Evolutionary conservation across 2,113 vertebrate species (phyloP), one percentile per base, ranked within the genome.

Genomic region (Salvelinus sp.): DNA sequence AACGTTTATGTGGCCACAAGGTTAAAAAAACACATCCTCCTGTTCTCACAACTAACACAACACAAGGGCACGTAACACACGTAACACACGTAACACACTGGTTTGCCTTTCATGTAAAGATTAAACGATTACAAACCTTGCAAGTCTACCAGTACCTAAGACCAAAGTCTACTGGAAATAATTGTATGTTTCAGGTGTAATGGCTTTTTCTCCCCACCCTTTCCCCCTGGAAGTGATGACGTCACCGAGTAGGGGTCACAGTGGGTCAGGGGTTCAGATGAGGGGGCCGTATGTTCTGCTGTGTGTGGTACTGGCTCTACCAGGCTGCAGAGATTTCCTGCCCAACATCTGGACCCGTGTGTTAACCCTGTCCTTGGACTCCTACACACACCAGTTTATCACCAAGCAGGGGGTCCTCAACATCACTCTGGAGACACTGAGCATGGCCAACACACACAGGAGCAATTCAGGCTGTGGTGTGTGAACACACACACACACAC

Each of bases 341-440:
- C 95, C 96, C 28, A 93, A 95, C 84, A 91, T 95, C 83, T 96
- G 95, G 95, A 95, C 95, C 60, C 85, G 85, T 25, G 78, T 94
- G 23, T 84, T 96, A 54, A 89, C 94, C 9, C 82, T 95, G 23
- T 93, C 94, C 57, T 95, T 91, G 66, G 85, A 90, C 80, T 95
- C 95, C 0, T 16, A 92, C 85, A 96, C 95, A 27, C 95, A 96
- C 80, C 95, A 96, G 85, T 92, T 94, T 78, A 94, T 96, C 80
- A 96, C 95, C 0, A 94, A 96, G 82, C 90, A 92, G 71, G 93
- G 94, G 0, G 87, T 93, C 0, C 88, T 95, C 65, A 95, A 93
- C 0, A 69, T 94, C 79, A 96, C 95, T 44, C 73, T 90, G 76
- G 92, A 93, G 71, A 92, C 91, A 5, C 77, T 93, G 67, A 80